phyloP scores from a whole-genome alignment of 2,888 invertebrate species.

The Polymixis lichenea region DNA sequence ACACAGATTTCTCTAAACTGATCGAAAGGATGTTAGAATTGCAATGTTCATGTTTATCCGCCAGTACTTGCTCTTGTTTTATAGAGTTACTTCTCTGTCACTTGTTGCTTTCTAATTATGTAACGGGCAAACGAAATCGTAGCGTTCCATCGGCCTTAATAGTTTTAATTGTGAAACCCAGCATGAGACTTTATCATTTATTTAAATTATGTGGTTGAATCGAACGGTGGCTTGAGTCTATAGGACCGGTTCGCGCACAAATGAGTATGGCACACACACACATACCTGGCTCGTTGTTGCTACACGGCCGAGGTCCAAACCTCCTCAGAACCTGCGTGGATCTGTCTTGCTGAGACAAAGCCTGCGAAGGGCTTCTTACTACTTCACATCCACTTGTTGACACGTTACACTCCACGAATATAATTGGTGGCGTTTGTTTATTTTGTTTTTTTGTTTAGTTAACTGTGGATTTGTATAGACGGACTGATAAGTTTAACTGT shows the following conservation, averaged over 20 bases:
- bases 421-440: slow-evolving; percentile 55
- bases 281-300: slow-evolving; percentile 62
- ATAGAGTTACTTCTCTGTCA: slow-evolving; percentile 60
- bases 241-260: slow-evolving; percentile 83
- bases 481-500: slow-evolving; percentile 24
- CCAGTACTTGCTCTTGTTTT: slow-evolving; percentile 54
- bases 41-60: slow-evolving; percentile 50
- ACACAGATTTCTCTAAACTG: slow-evolving; percentile 48
- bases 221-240: slow-evolving; percentile 82
- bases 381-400: slow-evolving; percentile 63
- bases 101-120: slow-evolving; percentile 78
- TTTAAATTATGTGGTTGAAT: slow-evolving; percentile 85
- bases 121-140: slow-evolving; percentile 81
- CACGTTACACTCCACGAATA: slow-evolving; percentile 56
- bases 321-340: slow-evolving; percentile 69
- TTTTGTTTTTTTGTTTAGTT: slow-evolving; percentile 52
- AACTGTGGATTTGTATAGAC: slow-evolving; percentile 30
- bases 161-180: slow-evolving; percentile 86
- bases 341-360: slow-evolving; percentile 67
- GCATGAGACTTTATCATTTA: slow-evolving; percentile 83
- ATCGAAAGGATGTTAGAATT: slow-evolving; percentile 45
- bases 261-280: slow-evolving; percentile 71
- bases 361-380: slow-evolving; percentile 64
- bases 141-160: slow-evolving; percentile 77
- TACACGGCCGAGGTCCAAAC: slow-evolving; percentile 72